Evolutionary conservation across 2,797 vertebrate genomes (phyloP).

Genomic region (Eremophila alpestris): DNA sequence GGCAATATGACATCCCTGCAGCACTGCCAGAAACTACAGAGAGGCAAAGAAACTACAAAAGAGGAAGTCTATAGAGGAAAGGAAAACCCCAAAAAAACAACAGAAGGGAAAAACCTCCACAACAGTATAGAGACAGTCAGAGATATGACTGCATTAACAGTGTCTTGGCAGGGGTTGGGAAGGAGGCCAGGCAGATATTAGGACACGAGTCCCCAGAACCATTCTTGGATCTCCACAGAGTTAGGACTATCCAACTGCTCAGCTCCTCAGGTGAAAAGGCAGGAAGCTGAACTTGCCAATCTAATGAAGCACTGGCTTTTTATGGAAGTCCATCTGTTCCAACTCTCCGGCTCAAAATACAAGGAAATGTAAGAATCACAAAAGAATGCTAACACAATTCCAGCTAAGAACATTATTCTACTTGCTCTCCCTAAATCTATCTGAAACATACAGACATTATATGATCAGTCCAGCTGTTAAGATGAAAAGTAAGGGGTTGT

Average conservation of each 20-base stretch:
- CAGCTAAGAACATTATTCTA: background rate
- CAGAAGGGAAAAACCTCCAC: fast-evolving
- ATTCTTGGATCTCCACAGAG: background rate
- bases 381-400: background rate
- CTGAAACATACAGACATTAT: background rate
- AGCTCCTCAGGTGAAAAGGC: background rate
- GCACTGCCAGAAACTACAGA: background rate
- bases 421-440: background rate
- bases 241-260: background rate
- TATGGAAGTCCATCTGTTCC: constrained; percentile 20
- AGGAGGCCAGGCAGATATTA: background rate
- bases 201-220: background rate
- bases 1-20: background rate
- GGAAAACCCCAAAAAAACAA: background rate
- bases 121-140: background rate
- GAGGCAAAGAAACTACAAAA: background rate
- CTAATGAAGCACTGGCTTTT: background rate
- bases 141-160: background rate
- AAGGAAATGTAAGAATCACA: background rate
- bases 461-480: background rate
- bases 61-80: background rate
- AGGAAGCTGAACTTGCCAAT: background rate
- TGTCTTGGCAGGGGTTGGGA: background rate
- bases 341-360: background rate
- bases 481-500: background rate